Evolutionary conservation across 2,888 invertebrate species (phyloP), one percentile per base, ranked within the genome.

Genomic region (Ormyrus rosae): DNA sequence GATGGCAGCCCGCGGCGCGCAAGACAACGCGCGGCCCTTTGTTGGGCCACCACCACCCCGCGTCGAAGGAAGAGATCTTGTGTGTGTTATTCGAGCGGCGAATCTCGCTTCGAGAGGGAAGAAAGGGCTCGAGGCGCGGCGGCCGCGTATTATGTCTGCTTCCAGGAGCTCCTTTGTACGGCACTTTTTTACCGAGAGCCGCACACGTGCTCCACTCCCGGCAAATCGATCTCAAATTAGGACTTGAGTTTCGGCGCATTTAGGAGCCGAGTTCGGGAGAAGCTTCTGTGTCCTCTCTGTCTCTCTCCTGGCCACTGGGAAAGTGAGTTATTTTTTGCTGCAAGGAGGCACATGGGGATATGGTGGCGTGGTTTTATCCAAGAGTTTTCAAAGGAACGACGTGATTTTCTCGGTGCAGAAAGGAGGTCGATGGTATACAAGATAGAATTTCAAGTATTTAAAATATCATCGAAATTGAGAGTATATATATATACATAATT

Each of bases 131-230:
- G 68, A 79, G 78, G 19, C 19, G 19, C 19, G 46, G 67, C 19
- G 46, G 67, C 19, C 55, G 11, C 13, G 71, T 61, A 65, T 78
- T 67, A 46, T 78, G 67, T 78, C 46, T 77, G 63, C 70, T 80
- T 80, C 80, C 76, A 80, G 80, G 80, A 80, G 80, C 50, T 76
- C 19, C 69, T 81, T 80, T 80, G 80, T 80, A 60, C 7, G 45
- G 50, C n/a, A 6, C 13, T 53, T 60, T 60, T 60, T 60, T 19
- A 19, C 58, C 46, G 46, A 19, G 46, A 19, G 46, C 13, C 45
- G 51, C 19, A 60, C 60, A 70, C 60, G 60, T 63, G 71, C 60
- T 61, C 19, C 19, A 19, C 19, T 19, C 19, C 45, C 50, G 50
- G 46, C 60, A 34, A 69, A 70, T 80, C 74, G 74, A 74, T 74